phyloP scores from a whole-genome alignment of 2,888 invertebrate genomes.

The Eudemis profundana region DNA sequence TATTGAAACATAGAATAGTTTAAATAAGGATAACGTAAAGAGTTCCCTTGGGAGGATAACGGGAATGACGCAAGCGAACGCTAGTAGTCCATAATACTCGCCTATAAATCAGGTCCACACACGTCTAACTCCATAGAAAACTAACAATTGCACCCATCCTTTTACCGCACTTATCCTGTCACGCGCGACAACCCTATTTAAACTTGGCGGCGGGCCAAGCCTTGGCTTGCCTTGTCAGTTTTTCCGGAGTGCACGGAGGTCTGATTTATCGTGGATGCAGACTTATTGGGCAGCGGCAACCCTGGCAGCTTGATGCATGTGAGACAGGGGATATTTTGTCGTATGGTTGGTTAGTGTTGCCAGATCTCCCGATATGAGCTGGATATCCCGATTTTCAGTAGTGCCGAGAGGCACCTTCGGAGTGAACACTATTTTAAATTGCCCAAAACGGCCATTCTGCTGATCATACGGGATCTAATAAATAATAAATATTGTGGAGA shows the following conservation, averaged over 20 bases:
- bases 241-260: slow-evolving; percentile 33
- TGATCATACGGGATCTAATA: no score
- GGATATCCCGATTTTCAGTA: no score
- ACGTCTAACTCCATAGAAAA: neutral
- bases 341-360: slow-evolving; percentile 15
- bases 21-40: no score
- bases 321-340: neutral
- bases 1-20: no score
- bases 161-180: slow-evolving; percentile 18
- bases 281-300: slow-evolving; percentile 26
- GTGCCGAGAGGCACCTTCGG: no score
- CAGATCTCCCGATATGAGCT: no score
- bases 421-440: no score
- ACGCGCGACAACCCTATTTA: slow-evolving; percentile 26
- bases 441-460: no score
- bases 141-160: neutral
- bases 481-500: no score
- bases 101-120: neutral
- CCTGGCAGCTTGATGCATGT: slow-evolving; percentile 17
- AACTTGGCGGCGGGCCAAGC: slow-evolving; percentile 33
- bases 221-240: slow-evolving; percentile 30
- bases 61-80: no score
- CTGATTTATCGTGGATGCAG: slow-evolving; percentile 38
- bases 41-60: no score
- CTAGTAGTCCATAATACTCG: neutral